Evolutionary conservation across 2,888 invertebrate species (phyloP), one percentile per base, ranked within the genome.

Genomic region (Macrophya annulata): DNA sequence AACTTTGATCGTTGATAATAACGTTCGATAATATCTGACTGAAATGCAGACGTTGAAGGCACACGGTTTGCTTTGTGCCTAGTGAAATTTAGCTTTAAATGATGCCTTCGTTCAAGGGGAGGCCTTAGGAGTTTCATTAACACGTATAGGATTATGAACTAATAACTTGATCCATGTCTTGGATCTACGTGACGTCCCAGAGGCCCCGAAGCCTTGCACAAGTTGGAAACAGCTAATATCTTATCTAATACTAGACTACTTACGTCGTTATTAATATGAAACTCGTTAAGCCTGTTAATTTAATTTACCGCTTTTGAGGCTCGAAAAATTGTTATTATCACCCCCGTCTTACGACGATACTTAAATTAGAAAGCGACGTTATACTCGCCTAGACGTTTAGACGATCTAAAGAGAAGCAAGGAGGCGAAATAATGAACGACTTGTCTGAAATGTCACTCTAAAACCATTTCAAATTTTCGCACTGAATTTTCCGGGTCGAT

Each of bases 71-170:
- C 59, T 71, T 83, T 65, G 48, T 83, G 37, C 45, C 37, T 83
- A 51, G 68, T 71, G 68, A 83, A 82, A 83, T 68, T 71, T 51
- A 48, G 37, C 71, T 65, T 51, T 83, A 83, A 83, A 83, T 68
- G 68, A 62, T 48, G 45, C 37, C 83, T 25, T 43, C 48, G 68
- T 31, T 71, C 83, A 68, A 71, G 71, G 83, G 31, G 37, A 43
- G 77, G 62, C n/a, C 62, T 62, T 81, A 81, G 81, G 81, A 81
- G 83, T 87, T 89, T 89, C 89, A 89, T 89, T 88, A 89, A 87
- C 87, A 86, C 86, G 87, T 87, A 82, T 85, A 87, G 86, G 86
- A 87, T 87, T 89, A 89, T 88, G 86, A 87, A 89, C 89, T 89
- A 89, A 88, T 89, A 89, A 89, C 89, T 87, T 85, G 85, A 81